Base-by-base conservation (phyloP, 2,797 vertebrate genomes). In the Lepilemur ruficaudatus region DNA sequence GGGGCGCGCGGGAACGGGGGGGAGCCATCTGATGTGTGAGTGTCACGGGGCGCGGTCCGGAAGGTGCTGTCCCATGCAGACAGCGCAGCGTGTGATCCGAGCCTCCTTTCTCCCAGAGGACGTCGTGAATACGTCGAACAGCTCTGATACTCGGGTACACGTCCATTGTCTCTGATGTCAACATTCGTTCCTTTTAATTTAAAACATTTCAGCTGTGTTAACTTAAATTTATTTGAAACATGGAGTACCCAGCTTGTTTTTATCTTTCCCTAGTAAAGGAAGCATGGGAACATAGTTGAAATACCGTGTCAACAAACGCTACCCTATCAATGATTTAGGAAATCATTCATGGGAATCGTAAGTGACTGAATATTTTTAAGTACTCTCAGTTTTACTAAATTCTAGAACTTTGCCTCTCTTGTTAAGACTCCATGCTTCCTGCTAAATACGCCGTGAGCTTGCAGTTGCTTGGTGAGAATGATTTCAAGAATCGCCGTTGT, bases 211-310 rank as follows among this genome's bases (percentile, higher is more conserved):
- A 61, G 17, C 69, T 41, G 63, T 0, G 5, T 91, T 89, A 57
- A 59, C 65, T 92, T 61, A 46, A 35, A 89, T 61, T 91, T 84
- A 52, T 79, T 61, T 91, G 94, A 28, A 86, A 43, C 86, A 65
- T 65, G 32, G 76, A 48, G 22, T 63, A 5, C 3, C 79, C 20
- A 7, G 48, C 28, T 89, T 93, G 22, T 32, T 95, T 32, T 93
- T 85, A 79, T 82, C 67, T 86, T 93, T 97, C 87, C 35, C 70
- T 79, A 43, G 57, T 95, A 46, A 82, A 50, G 76, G 75, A 14
- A 96, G 88, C 83, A 93, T 93, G 76, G 46, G 79, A 2, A 89
- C 4, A 15, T 88, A 81, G 65, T 23, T 83, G n/a, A 95, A 95
- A 28, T 84, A 78, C 17, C n/a, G 3, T 83, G 73, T 61, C 83